Conservation (phyloP, 2,888 invertebrate species). For the Branchellion lobata region DNA sequence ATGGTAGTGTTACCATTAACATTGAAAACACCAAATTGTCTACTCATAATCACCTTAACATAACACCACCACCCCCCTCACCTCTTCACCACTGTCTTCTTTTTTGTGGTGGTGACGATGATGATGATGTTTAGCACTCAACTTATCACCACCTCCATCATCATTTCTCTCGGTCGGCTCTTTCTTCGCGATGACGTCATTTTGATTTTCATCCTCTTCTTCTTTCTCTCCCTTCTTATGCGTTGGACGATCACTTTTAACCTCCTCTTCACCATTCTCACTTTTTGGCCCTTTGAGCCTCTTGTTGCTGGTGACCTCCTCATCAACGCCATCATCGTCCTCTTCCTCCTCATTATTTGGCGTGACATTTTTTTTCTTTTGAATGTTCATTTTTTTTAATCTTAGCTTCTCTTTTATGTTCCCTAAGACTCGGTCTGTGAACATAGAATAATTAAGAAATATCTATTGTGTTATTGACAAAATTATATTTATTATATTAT, state of each 20-base stretch:
- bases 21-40: too few relatives aligned
- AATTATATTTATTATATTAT: too few relatives aligned
- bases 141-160: slow-evolving; percentile 10
- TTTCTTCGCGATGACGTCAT: too few relatives aligned
- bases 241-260: slow-evolving; percentile 2
- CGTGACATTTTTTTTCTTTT: slow-evolving; percentile 33
- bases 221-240: slow-evolving; percentile 18
- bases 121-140: neutral
- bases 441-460: neutral
- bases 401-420: slow-evolving; percentile 43
- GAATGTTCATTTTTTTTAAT: slow-evolving; percentile 46
- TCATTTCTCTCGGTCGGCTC: too few relatives aligned
- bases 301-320: too few relatives aligned
- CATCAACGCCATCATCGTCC: slow-evolving; percentile 1
- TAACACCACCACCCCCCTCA: too few relatives aligned
- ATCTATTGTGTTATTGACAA: too few relatives aligned
- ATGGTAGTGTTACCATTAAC: too few relatives aligned
- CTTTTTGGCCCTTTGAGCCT: too few relatives aligned
- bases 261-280: neutral
- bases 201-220: slow-evolving; percentile 6
- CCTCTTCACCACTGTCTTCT: neutral
- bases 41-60: too few relatives aligned
- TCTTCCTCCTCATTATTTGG: slow-evolving; percentile 20
- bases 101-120: neutral
- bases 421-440: slow-evolving; percentile 17